Base-by-base conservation (phyloP, 2,113 vertebrate species). In the Callipepla squamata region DNA sequence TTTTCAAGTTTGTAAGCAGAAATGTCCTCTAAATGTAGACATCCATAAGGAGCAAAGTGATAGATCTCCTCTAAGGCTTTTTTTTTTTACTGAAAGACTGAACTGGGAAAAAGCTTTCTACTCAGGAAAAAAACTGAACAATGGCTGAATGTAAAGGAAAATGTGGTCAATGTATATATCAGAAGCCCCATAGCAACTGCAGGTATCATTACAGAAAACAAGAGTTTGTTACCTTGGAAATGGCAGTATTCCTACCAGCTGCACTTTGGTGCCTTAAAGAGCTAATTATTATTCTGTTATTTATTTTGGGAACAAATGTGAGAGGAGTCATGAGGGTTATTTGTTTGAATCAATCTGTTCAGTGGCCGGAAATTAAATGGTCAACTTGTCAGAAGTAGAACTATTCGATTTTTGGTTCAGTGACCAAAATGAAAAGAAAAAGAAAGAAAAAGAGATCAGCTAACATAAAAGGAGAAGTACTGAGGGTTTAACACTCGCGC, bases 321-420 rank as follows among this genome's bases (percentile, higher is more conserved):
- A 95, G 76, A 44, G 87, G 63, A 90, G 65, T 26, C 10, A 66
- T 53, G 70, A 73, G 57, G 61, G 77, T 78, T 86, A 65, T 44
- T 92, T 85, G n/a, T 78, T 70, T 96, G 88, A 96, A 94, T 94
- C 61, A 90, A 65, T 94, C 92, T 94, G 96, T 88, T 94, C 93
- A 96, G 92, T 96, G 96, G 96, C 95, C 92, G 90, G 95, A 96
- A 96, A 96, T 95, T 95, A 96, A 96, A 94, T 96, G 95, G 96
- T 96, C 96, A 96, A 90, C 85, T 86, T 95, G 95, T 96, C 96
- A 96, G 83, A 93, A 94, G 88, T 40, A 92, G 90, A 94, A 95
- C 77, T 93, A 88, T 78, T 96, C 26, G 0, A 92, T 88, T 95
- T 96, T 96, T 96, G 96, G 93, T 96, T 96, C 95, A 96, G 80